These are phyloP conservation scores for Sanderia malayensis DNA, from an alignment of 30 jellyfish, hydroid and myxozoan genomes.

Conservation along the genomic window DNA sequence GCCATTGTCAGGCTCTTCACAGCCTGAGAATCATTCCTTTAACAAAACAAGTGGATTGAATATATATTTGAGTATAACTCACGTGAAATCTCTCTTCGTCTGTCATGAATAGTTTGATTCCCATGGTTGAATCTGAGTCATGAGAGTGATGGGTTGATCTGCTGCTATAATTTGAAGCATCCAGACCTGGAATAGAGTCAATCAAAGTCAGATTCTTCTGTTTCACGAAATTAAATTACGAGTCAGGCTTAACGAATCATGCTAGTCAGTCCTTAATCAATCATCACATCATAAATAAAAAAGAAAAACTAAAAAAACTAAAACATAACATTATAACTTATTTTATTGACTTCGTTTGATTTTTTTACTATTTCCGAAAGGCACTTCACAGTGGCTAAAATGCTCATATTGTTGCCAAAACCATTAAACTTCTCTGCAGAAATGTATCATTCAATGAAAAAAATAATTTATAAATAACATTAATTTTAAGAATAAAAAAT, in stretches of 20 bases:
- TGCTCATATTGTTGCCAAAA: background rate
- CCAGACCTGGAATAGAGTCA: constrained; percentile 76
- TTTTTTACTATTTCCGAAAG: too few relatives aligned
- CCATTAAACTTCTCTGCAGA: background rate
- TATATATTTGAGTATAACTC: background rate
- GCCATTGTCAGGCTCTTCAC: background rate
- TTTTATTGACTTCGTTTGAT: too few relatives aligned
- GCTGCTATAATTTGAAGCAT: constrained; percentile 71
- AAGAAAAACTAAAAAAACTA: too few relatives aligned
- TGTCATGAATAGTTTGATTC: constrained; percentile 52
- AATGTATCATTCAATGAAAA: background rate
- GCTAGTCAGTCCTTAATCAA: too few relatives aligned
- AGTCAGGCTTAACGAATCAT: too few relatives aligned
- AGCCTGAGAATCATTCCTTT: too few relatives aligned
- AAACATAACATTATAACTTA: too few relatives aligned
- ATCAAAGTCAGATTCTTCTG: too few relatives aligned
- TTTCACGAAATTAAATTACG: too few relatives aligned
- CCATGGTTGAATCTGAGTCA: constrained; percentile 37
- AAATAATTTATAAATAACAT: background rate
- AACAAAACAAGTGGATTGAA: too few relatives aligned
- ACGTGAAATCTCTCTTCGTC: constrained; percentile 91
- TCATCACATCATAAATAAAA: too few relatives aligned
- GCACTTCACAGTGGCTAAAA: constrained; percentile 1
- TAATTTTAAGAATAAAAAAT: background rate
- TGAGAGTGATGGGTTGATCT: constrained; percentile 50